A percentile compares a stretch with the other conserved stretches of the same genome.
phyloP scores from a whole-genome alignment of 2,888 invertebrate genomes.

The Temnothorax rugatulus region DNA sequence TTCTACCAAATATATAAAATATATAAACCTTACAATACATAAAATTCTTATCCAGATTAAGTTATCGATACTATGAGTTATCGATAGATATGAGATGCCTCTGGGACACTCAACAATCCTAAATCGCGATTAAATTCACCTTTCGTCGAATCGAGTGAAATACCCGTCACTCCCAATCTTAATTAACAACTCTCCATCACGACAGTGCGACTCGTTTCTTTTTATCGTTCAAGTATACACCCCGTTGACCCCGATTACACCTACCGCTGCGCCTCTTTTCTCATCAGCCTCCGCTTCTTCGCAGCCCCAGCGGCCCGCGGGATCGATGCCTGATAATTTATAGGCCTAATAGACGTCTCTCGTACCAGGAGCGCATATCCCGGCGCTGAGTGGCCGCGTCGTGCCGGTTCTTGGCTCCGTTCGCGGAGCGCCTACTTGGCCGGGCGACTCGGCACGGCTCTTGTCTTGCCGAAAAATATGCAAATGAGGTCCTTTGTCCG shows the following conservation, averaged over 20 bases:
- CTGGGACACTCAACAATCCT: neutral
- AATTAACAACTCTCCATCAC: neutral
- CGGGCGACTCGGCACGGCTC: conserved; percentile 29
- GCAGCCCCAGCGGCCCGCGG: too few relatives aligned
- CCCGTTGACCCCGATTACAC: conserved; percentile 15
- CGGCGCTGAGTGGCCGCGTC: conserved; percentile 52
- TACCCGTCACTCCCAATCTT: neutral
- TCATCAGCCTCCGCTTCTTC: neutral
- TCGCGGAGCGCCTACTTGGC: conserved; percentile 19
- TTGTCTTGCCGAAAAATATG: conserved; percentile 81
- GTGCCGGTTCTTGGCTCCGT: conserved; percentile 27
- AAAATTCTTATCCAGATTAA: neutral
- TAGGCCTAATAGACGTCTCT: conserved; percentile 85
- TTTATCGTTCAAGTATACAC: neutral
- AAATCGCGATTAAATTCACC: conserved; percentile 8
- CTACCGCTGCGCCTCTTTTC: neutral
- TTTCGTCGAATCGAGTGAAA: neutral
- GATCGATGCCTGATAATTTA: conserved; percentile 82
- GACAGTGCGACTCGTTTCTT: neutral
- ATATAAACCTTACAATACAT: neutral
- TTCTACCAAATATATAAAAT: neutral
- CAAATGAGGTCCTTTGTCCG: conserved; percentile 86
- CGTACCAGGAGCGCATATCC: conserved; percentile 81
- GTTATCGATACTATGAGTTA: too few relatives aligned
- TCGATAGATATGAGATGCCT: neutral